Base-by-base conservation (phyloP, 1,140 invertebrate species). In the Hormaphis cornu region DNA sequence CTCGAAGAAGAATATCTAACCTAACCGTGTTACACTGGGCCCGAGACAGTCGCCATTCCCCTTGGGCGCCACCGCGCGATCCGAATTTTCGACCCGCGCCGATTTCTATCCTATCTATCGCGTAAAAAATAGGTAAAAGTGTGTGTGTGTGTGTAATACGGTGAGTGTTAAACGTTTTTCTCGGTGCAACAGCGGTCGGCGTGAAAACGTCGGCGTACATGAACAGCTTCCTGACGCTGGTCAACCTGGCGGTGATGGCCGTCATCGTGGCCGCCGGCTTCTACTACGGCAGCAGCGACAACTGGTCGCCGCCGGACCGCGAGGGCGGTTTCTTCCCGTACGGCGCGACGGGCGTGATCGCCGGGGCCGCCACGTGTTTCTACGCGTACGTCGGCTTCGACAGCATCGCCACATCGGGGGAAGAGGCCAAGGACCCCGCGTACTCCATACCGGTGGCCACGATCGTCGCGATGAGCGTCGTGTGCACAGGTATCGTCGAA, bases 331-430 rank as follows among this genome's bases (percentile, higher is more conserved):
- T 95, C 76, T 79, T 93, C 72, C 91, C 93, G 0, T 92, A 81
- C 75, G 90, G 90, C n/a, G 82, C 89, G 61, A 81, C 81, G 2
- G 90, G 91, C 6, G 82, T 90, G 3, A 86, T 91, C 83, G 81
- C 83, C 0, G 92, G 91, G 0, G 92, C 92, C 0, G 91, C 91
- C 0, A 92, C 89, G 58, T 95, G 91, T 78, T 95, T 95, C 78
- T 95, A 87, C 76, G 91, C 91, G 33, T 94, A 93, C 76, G 90
- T 94, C 9, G 91, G 91, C 50, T 95, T 95, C 75, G 93, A 95
- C 79, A 86, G 87, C 54, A 86, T 95, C 52, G 91, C 92, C 14
- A 92, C 91, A 46, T 75, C 73, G 75, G 81, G 81, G 10, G 85
- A 86, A 76, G 85, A 87, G 76, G 84, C 83, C 0, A 79, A 81